Evolutionary conservation across 2,888 invertebrate genomes (phyloP), one percentile per base, ranked within the genome.

Genomic region (Hypsopygia costalis): DNA sequence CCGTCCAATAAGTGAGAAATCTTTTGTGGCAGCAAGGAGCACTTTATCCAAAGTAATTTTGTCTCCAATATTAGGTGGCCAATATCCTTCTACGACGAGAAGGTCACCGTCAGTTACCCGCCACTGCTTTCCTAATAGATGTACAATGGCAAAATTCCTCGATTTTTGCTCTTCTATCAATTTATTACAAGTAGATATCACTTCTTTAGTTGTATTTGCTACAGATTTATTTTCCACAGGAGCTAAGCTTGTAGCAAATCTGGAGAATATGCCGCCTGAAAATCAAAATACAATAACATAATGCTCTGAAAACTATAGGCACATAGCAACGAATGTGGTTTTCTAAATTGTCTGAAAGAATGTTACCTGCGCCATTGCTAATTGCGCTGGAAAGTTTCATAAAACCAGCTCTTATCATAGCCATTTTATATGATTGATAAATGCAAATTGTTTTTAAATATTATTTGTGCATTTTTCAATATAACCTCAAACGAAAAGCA

Each of bases 31-130:
- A 1, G 94, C 93, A 11, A 96, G 64, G 35, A 97, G 68, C 1
- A 97, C 94, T 88, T 97, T 97, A 60, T 97, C 95, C 34, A 97
- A 77, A 47, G 91, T 92, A 38, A 97, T 91, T 76, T 92, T 81
- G 64, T 97, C 97, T 0, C 96, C 95, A 40, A 92, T 90, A 37
- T 91, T 92, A 1, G 96, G 96, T 21, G 95, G 94, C 95, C 96
- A 96, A 62, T 93, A 92, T 0, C 95, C 95, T 77, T 95, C 94
- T 0, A 97, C 85, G 0, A 96, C 89, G 20, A 97, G 90, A 1
- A 97, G 83, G 78, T 97, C 97, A n/a, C 94, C 96, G 43, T 93
- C 90, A 0, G 96, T 96, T 0, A 97, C 90, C 78, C 96, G 94
- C 79, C 93, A 95, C 64, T 97, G 97, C 75, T 94, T 95, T 7